phyloP scores from a whole-genome alignment of 92 coral and sea anemone species.

The Epizoanthus scotinus region DNA sequence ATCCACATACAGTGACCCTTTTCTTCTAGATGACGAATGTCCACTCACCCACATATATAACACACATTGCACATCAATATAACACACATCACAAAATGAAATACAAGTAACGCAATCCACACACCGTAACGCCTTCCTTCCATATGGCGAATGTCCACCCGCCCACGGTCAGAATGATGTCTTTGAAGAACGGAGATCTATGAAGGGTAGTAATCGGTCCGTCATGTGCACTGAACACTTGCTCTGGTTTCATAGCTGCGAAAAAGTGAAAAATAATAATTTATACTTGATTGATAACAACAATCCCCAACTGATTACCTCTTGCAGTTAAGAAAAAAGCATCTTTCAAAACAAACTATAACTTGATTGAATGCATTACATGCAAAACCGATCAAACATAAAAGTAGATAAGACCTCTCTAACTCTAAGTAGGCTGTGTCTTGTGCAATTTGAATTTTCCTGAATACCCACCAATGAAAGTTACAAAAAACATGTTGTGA shows the following conservation, averaged over 20 bases:
- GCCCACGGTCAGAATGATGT: slow-evolving; percentile 88
- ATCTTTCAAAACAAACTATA: too few relatives aligned
- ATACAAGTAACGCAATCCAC: not conserved
- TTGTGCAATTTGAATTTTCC: too few relatives aligned
- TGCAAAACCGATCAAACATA: too few relatives aligned
- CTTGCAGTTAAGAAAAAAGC: not conserved
- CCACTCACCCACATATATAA: slow-evolving; percentile 83
- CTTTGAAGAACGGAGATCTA: slow-evolving; percentile 93
- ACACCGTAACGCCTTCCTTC: slow-evolving; percentile 81
- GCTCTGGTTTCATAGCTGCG: slow-evolving; percentile 59
- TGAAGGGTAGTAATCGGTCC: slow-evolving; percentile 86
- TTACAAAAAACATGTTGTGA: too few relatives aligned
- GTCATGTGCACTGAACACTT: slow-evolving; percentile 80
- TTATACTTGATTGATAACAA: not conserved
- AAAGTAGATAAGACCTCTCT: too few relatives aligned
- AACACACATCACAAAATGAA: slow-evolving; percentile 10
- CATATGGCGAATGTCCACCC: slow-evolving; percentile 99
- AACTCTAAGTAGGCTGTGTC: too few relatives aligned
- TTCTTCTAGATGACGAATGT: slow-evolving; percentile 95
- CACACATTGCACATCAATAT: not conserved
- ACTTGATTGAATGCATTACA: too few relatives aligned
- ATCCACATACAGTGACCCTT: slow-evolving; percentile 44
- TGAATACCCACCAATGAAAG: too few relatives aligned
- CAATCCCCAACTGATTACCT: not conserved
- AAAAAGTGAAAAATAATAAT: not conserved